A percentile compares a stretch with the other conserved stretches of the same genome.
These are phyloP conservation scores for Mantis religiosa DNA, from an alignment of 2,888 invertebrate genomes.

Conservation along the genomic window DNA sequence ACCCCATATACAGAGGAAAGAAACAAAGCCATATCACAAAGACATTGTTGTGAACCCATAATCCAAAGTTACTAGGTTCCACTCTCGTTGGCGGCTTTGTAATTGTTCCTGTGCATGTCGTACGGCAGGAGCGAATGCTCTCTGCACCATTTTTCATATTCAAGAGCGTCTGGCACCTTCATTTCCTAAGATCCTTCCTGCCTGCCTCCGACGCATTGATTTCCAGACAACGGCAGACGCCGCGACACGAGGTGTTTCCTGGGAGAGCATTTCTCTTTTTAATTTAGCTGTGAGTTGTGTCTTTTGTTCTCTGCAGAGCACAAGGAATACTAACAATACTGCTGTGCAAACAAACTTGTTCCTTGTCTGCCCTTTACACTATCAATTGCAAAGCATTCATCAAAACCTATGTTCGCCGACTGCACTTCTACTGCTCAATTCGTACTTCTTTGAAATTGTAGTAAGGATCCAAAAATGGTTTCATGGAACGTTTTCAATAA, in stretches of 20 bases:
- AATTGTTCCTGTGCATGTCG: background rate
- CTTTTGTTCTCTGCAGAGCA: background rate
- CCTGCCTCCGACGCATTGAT: background rate
- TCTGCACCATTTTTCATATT: background rate
- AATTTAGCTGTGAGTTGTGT: background rate
- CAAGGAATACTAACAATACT: background rate
- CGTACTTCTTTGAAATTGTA: no score
- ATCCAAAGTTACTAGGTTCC: background rate
- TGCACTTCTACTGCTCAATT: no score
- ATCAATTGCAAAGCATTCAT: no score
- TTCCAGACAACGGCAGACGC: background rate
- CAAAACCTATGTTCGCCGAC: no score
- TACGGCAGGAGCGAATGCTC: background rate
- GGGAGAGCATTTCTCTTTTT: background rate
- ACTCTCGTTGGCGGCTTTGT: background rate
- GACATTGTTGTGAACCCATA: background rate
- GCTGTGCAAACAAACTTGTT: no score
- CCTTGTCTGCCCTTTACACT: no score
- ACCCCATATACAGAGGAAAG: background rate
- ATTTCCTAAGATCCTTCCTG: background rate
- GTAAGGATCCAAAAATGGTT: no score
- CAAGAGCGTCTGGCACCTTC: background rate
- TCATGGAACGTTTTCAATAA: no score
- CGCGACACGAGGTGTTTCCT: background rate
- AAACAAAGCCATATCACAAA: background rate